Evolutionary conservation across 1,140 invertebrate genomes (phyloP).

Genomic region (Eumaeus atala): DNA sequence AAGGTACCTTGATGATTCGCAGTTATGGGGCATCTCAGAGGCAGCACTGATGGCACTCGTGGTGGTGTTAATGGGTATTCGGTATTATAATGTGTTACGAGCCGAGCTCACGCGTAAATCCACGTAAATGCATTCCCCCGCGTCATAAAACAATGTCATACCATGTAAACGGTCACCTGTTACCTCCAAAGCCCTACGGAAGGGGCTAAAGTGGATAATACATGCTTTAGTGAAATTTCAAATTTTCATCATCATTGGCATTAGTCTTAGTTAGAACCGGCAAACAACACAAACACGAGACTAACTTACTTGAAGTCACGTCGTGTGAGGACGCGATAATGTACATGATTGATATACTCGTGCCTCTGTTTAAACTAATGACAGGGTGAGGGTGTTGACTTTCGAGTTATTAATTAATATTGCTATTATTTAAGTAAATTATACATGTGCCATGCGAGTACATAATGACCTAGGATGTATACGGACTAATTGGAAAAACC

Average conservation of each 20-base stretch:
- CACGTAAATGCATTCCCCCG: too few relatives aligned
- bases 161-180: too few relatives aligned
- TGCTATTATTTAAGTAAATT: conserved; percentile 61
- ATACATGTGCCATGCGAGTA: conserved; percentile 29
- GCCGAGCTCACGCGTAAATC: too few relatives aligned
- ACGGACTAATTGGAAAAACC: conserved; percentile 8
- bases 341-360: conserved; percentile 64
- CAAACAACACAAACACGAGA: conserved; percentile 47
- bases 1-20: too few relatives aligned
- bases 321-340: conserved; percentile 58
- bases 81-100: too few relatives aligned
- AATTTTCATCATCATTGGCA: conserved; percentile 2
- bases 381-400: conserved; percentile 67
- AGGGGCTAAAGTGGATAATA: too few relatives aligned
- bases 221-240: neutral
- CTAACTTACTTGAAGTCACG: conserved; percentile 46
- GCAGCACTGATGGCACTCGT: too few relatives aligned
- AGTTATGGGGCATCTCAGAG: too few relatives aligned
- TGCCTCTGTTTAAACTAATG: conserved; percentile 65
- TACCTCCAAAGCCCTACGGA: too few relatives aligned
- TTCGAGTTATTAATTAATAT: conserved; percentile 72
- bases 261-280: conserved; percentile 10
- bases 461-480: neutral
- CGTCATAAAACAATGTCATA: too few relatives aligned
- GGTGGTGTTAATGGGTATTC: too few relatives aligned